phyloP scores from a whole-genome alignment of 1,140 invertebrate genomes.

The Vollenhovia emeryi region DNA sequence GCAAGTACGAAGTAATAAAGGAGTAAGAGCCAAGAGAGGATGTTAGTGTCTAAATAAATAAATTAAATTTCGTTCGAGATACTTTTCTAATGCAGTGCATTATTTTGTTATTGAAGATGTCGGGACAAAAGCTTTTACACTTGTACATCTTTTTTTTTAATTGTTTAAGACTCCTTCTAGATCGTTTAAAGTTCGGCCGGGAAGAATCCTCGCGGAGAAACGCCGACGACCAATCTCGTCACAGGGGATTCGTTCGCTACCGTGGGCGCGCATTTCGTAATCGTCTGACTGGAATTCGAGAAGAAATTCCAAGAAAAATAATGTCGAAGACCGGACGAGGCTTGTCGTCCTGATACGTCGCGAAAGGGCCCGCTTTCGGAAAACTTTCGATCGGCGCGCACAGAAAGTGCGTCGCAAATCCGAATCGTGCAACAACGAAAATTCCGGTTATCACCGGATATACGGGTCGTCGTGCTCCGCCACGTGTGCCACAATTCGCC shows the following conservation, averaged over 20 bases:
- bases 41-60: too few relatives aligned
- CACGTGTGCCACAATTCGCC: slow-evolving; percentile 48
- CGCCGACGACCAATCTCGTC: neutral
- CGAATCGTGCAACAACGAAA: slow-evolving; percentile 28
- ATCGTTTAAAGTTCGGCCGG: neutral
- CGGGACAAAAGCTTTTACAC: neutral
- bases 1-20: too few relatives aligned
- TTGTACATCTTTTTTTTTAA: neutral
- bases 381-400: slow-evolving; percentile 22
- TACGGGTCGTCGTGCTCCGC: neutral
- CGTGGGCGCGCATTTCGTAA: neutral
- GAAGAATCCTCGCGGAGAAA: neutral
- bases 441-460: slow-evolving; percentile 16
- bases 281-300: neutral
- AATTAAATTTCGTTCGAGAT: too few relatives aligned
- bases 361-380: slow-evolving; percentile 2
- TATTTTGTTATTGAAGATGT: neutral
- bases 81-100: neutral
- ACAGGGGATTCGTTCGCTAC: slow-evolving; percentile 7
- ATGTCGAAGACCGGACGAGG: neutral
- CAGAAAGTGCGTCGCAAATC: slow-evolving; percentile 8
- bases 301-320: slow-evolving; percentile 20
- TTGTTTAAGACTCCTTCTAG: neutral
- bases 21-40: too few relatives aligned
- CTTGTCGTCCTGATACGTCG: neutral